phyloP scores from a whole-genome alignment of 2,888 invertebrate species.

The Pardosa pseudoannulata region DNA sequence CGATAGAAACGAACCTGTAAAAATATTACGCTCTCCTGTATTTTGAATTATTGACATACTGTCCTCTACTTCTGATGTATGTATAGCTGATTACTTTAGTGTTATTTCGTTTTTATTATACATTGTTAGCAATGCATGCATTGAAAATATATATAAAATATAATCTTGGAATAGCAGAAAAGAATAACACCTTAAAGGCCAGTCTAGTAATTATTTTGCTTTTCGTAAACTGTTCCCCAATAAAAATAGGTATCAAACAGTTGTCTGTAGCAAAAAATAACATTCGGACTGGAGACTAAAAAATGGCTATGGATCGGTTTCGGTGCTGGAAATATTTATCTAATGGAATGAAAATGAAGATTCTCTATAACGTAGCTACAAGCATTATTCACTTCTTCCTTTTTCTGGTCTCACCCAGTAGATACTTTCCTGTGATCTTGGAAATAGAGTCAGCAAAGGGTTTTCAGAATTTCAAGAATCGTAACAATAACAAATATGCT shows the following conservation, averaged over 20 bases:
- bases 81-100: too few species aligned
- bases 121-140: too few species aligned
- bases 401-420: neutral
- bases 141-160: too few species aligned
- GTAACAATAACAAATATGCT: constrained; percentile 42
- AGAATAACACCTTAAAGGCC: constrained; percentile 10
- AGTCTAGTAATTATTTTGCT: constrained; percentile 18
- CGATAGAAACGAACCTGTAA: too few species aligned
- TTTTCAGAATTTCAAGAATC: constrained; percentile 25
- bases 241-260: constrained; percentile 42
- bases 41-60: too few species aligned
- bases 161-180: too few species aligned
- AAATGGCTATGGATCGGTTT: constrained; percentile 12
- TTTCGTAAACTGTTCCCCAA: constrained; percentile 15
- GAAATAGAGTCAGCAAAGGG: constrained; percentile 56
- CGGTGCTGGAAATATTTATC: constrained; percentile 64
- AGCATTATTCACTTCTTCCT: constrained; percentile 37
- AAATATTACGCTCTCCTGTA: too few species aligned
- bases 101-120: too few species aligned
- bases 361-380: constrained; percentile 49
- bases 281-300: constrained; percentile 13
- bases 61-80: too few species aligned
- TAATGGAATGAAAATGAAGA: constrained; percentile 63
- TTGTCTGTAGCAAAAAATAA: constrained; percentile 41
- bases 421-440: constrained; percentile 37